phyloP scores from a whole-genome alignment of 2,888 invertebrate species.

The Carterocephalus palaemon region DNA sequence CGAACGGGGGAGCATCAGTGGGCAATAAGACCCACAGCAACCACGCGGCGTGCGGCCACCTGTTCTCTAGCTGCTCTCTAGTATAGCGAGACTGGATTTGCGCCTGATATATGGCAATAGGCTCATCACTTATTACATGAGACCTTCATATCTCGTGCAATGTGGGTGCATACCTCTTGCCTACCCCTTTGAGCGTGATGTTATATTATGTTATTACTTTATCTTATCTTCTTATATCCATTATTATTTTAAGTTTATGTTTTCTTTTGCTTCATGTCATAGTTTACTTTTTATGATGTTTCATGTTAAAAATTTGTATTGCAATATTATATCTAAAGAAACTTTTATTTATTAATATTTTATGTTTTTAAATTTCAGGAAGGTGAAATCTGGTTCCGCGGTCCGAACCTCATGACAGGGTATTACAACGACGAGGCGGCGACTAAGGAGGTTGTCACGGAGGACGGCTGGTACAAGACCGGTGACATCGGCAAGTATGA shows the following conservation, averaged over 20 bases:
- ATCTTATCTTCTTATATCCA: no score
- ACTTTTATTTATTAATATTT: no score
- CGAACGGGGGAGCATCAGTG: conserved; percentile 51
- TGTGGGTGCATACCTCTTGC: not conserved
- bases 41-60: conserved; percentile 50
- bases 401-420: conserved; percentile 84
- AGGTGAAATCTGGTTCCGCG: conserved; percentile 86
- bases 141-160: not conserved
- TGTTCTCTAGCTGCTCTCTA: conserved; percentile 37
- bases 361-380: conserved; percentile 45
- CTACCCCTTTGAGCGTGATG: not conserved
- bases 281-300: no score
- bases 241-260: no score
- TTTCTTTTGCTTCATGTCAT: no score
- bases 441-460: conserved; percentile 81
- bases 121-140: no score
- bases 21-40: conserved; percentile 47
- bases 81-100: not conserved
- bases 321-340: no score
- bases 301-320: no score
- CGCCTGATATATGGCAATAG: no score
- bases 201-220: no score
- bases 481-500: conserved; percentile 86
- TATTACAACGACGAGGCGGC: conserved; percentile 83
- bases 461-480: conserved; percentile 87